phyloP scores from a whole-genome alignment of 2,797 vertebrate genomes.

The Acipenser ruthenus region DNA sequence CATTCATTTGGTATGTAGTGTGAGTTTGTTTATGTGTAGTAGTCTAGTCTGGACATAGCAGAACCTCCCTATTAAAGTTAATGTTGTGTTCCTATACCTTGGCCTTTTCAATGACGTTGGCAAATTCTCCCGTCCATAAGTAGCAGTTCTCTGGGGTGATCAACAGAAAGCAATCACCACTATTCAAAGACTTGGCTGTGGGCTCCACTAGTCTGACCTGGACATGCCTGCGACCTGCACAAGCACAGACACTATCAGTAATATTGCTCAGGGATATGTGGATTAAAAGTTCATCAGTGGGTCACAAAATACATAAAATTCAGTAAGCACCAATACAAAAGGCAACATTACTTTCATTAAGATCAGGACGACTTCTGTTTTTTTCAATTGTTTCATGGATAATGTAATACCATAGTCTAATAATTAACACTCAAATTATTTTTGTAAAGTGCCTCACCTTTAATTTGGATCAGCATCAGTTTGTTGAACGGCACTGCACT shows the following conservation, averaged over 20 bases:
- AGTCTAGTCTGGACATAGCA: too few relatives aligned
- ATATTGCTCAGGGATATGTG: background rate
- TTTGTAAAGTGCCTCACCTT: constrained; percentile 47
- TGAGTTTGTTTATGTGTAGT: too few relatives aligned
- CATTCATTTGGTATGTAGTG: too few relatives aligned
- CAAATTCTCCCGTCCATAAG: constrained; percentile 62
- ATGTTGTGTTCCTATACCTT: constrained; percentile 42
- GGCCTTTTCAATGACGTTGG: constrained; percentile 56
- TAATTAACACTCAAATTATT: too few relatives aligned
- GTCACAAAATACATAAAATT: too few relatives aligned
- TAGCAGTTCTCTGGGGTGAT: constrained; percentile 53
- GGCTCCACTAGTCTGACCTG: constrained; percentile 68
- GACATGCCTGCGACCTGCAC: constrained; percentile 54
- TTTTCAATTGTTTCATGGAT: too few relatives aligned
- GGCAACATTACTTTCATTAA: too few relatives aligned
- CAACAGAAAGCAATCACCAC: constrained; percentile 70
- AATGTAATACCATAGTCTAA: too few relatives aligned
- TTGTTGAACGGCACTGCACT: constrained; percentile 46
- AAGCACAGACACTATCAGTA: constrained; percentile 10
- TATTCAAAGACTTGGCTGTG: constrained; percentile 49
- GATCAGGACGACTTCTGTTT: too few relatives aligned
- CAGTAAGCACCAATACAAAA: too few relatives aligned
- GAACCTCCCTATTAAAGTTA: too few relatives aligned
- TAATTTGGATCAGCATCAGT: constrained; percentile 64
- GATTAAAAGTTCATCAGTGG: background rate